Conservation (phyloP, 2,113 vertebrate species). For the Columba janthina region DNA sequence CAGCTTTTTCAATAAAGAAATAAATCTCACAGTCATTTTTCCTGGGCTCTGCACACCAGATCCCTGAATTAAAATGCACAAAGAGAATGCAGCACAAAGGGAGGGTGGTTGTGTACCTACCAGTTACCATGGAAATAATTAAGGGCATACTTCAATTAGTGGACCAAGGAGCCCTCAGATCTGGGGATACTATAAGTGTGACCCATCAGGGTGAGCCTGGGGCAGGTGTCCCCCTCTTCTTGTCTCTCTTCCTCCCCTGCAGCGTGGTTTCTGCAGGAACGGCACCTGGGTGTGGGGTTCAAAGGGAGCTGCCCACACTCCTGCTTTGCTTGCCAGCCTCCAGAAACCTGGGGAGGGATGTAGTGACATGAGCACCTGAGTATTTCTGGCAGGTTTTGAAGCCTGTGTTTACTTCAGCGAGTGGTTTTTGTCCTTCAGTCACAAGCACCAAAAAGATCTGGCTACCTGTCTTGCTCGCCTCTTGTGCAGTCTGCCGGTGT, state of each 20-base stretch:
- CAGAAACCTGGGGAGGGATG: neutral
- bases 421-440: neutral
- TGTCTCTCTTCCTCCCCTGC: neutral
- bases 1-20: neutral
- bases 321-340: neutral
- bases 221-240: neutral
- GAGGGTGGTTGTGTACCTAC: neutral
- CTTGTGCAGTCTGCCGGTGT: neutral
- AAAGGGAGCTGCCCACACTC: neutral
- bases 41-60: neutral
- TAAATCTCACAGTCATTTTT: neutral
- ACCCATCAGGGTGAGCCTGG: neutral
- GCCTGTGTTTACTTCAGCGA: neutral
- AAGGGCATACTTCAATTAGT: neutral
- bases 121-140: neutral
- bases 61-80: neutral
- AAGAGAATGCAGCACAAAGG: neutral
- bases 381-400: neutral
- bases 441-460: neutral
- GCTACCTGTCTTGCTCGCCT: neutral
- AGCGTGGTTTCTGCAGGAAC: neutral
- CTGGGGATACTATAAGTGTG: neutral
- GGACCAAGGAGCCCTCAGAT: neutral
- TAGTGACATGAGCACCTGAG: neutral
- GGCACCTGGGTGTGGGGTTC: neutral